Evolutionary conservation across 92 coral and sea anemone genomes (phyloP).

Genomic region (Zoanthus solanderi): DNA sequence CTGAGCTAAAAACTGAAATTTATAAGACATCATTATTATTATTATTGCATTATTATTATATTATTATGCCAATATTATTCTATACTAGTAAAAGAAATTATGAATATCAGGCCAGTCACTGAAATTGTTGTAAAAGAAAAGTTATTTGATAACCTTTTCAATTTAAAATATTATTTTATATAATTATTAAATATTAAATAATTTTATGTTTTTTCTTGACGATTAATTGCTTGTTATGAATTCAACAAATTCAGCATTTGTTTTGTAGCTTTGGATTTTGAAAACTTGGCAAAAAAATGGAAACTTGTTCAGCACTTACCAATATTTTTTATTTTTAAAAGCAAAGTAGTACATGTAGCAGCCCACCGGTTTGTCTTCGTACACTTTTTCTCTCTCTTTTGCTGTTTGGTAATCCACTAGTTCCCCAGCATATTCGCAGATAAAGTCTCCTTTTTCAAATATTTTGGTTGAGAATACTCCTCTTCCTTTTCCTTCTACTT

Average conservation of each 20-base stretch:
- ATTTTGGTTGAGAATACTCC: conserved; percentile 81
- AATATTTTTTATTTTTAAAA: conserved; percentile 88
- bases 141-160: too few relatives aligned
- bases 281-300: not conserved
- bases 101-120: too few relatives aligned
- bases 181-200: too few relatives aligned
- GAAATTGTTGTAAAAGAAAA: too few relatives aligned
- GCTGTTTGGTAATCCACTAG: conserved; percentile 79
- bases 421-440: conserved; percentile 98
- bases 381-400: conserved; percentile 82
- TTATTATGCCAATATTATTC: too few relatives aligned
- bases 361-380: conserved; percentile 84
- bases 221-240: not conserved
- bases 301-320: conserved; percentile 65
- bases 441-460: conserved; percentile 83
- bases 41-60: too few relatives aligned
- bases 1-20: too few relatives aligned
- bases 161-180: too few relatives aligned
- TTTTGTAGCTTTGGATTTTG: not conserved
- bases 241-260: not conserved
- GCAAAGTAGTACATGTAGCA: conserved; percentile 95
- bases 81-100: too few relatives aligned
- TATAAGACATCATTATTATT: too few relatives aligned
- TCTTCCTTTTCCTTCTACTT: conserved; percentile 96
- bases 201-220: too few relatives aligned